phyloP scores from a whole-genome alignment of 2,113 vertebrate genomes.

The Rallus limicola region DNA sequence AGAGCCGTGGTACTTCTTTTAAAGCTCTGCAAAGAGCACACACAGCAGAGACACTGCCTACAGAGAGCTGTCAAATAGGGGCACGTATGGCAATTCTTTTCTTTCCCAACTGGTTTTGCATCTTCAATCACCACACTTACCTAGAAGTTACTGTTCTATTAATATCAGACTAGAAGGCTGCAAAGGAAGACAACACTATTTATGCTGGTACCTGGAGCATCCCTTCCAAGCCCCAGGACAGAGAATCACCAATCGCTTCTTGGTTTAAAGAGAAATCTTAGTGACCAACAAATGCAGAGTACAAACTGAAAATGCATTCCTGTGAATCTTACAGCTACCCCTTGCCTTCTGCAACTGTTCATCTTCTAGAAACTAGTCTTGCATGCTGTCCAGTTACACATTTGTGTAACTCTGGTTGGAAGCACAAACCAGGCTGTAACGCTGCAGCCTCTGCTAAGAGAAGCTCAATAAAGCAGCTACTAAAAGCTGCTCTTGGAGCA shows the following conservation, averaged over 20 bases:
- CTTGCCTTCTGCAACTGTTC: not conserved
- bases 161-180: not conserved
- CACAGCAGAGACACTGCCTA: not conserved
- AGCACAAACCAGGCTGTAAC: not conserved
- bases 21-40: not conserved
- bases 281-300: not conserved
- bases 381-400: not conserved
- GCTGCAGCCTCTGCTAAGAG: not conserved
- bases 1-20: not conserved
- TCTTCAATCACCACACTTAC: not conserved
- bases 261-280: not conserved
- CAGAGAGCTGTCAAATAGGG: not conserved
- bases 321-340: not conserved
- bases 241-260: not conserved
- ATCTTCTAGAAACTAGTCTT: not conserved
- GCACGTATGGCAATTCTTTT: rapidly evolving
- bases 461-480: not conserved
- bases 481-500: not conserved
- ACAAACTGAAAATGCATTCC: not conserved
- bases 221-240: not conserved
- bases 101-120: not conserved
- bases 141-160: not conserved
- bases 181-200: not conserved
- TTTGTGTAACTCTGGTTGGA: not conserved
- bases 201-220: not conserved